Base-by-base conservation (phyloP, 1,140 invertebrate genomes). In the Gerris buenoi region DNA sequence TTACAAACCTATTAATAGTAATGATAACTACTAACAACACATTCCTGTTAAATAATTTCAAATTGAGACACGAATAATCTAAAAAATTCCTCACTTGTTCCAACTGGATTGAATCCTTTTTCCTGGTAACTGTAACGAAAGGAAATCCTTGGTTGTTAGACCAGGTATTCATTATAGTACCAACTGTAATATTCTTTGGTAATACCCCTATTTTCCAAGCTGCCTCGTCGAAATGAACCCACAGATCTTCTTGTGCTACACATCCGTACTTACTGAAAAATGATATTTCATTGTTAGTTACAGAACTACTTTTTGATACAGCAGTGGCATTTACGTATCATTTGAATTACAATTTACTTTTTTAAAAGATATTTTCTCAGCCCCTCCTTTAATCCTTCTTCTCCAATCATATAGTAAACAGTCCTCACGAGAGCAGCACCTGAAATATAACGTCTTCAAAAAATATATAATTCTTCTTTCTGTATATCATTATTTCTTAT, bases 301-400 rank as follows among this genome's bases (percentile, higher is more conserved):
- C n/a, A n/a, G n/a, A n/a, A n/a, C n/a, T n/a, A n/a, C n/a, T n/a
- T n/a, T n/a, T n/a, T n/a, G n/a, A n/a, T n/a, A n/a, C n/a, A n/a
- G n/a, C n/a, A n/a, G n/a, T n/a, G n/a, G n/a, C n/a, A n/a, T n/a
- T n/a, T n/a, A n/a, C n/a, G n/a, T n/a, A n/a, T 56, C 46, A 13
- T 56, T 56, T n/a, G 23, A 60, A 25, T 25, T 60, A 60, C 58
- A 60, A 60, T 25, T 60, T 60, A 60, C 58, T 60, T 60, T 60
- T 5, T 22, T 22, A 14, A 5, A 22, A 60, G 3, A 60, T 60
- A 60, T 10, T 5, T 25, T 5, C 23, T 10, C 10, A 60, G 58
- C 23, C 5, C 58, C 10, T 5, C 22, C 5, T 5, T 15, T 22
- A 60, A 3, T 15, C 23, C 15, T 22, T 60, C 58, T 22, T 60